A percentile compares a stretch with the other conserved stretches of the same genome.
These are phyloP conservation scores for Halesus radiatus DNA, from an alignment of 1,140 invertebrate genomes.

Conservation along the genomic window DNA sequence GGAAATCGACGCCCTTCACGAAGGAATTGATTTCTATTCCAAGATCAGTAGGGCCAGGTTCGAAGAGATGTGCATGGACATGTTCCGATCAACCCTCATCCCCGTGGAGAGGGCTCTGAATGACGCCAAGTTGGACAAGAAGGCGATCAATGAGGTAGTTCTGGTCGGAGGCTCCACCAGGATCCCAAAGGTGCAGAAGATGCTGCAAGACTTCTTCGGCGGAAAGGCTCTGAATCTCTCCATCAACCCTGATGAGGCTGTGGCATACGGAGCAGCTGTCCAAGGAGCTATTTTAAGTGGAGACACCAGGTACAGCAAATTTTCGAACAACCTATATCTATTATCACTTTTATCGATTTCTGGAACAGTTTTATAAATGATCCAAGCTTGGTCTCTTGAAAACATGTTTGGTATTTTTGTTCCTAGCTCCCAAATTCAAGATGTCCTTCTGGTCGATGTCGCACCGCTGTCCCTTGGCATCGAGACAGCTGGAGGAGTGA, in stretches of 20 bases:
- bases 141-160: conserved; percentile 76
- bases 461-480: conserved; percentile 80
- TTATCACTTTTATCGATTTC: too few species aligned
- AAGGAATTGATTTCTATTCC: conserved; percentile 89
- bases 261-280: conserved; percentile 80
- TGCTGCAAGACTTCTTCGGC: conserved; percentile 77
- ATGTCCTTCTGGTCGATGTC: conserved; percentile 82
- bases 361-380: too few species aligned
- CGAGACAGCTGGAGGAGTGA: conserved; percentile 78
- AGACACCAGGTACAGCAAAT: conserved; percentile 63
- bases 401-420: background rate
- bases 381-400: too few species aligned
- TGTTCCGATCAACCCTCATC: conserved; percentile 79
- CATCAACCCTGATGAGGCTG: conserved; percentile 86
- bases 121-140: conserved; percentile 84
- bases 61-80: conserved; percentile 89
- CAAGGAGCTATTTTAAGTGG: conserved; percentile 84
- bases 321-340: too few species aligned
- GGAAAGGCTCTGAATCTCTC: conserved; percentile 79
- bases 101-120: conserved; percentile 81
- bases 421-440: conserved; percentile 78
- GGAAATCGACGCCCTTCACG: conserved; percentile 83
- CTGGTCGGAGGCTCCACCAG: conserved; percentile 77
- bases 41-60: conserved; percentile 87
- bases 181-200: conserved; percentile 78